Conservation (phyloP, 2,888 invertebrate species). For the Phyllotreta striolata region DNA sequence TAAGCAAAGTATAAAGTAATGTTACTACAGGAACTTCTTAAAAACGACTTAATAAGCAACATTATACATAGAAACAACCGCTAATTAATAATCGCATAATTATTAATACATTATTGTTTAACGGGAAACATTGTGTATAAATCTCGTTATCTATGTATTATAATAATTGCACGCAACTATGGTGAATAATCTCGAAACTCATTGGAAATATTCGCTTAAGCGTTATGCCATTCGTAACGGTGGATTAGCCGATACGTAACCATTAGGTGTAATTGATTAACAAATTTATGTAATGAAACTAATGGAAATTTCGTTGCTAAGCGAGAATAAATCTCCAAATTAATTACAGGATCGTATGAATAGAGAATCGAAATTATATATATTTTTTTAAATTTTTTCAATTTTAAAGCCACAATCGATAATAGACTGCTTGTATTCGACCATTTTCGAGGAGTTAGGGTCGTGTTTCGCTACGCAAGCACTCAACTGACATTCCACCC, state of each 20-base stretch:
- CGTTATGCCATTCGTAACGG: slow-evolving; percentile 10
- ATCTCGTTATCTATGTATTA: too few species aligned
- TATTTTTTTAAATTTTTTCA: too few species aligned
- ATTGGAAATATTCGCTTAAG: slow-evolving; percentile 16
- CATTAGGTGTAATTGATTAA: slow-evolving; percentile 18
- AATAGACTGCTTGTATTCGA: background rate
- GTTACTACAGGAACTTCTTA: too few species aligned
- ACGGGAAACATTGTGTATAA: too few species aligned
- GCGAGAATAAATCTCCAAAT: slow-evolving; percentile 5
- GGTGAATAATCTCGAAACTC: background rate
- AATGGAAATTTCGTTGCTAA: slow-evolving; percentile 3
- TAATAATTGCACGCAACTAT: background rate
- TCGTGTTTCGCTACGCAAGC: slow-evolving; percentile 7
- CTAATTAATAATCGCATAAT: too few species aligned
- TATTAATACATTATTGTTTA: too few species aligned
- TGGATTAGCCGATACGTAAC: slow-evolving; percentile 18
- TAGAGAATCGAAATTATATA: background rate
- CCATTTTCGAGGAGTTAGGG: background rate
- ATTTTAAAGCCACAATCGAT: too few species aligned
- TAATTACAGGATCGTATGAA: background rate
- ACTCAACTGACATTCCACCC: slow-evolving; percentile 25
- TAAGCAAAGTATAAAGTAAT: too few species aligned
- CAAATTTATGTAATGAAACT: slow-evolving; percentile 14
- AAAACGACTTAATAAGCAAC: background rate
- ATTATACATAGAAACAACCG: too few species aligned